A percentile compares a stretch with the other conserved stretches of the same genome.
Evolutionary conservation across 2,113 vertebrate genomes (phyloP).

Genomic region (Pionites leucogaster): DNA sequence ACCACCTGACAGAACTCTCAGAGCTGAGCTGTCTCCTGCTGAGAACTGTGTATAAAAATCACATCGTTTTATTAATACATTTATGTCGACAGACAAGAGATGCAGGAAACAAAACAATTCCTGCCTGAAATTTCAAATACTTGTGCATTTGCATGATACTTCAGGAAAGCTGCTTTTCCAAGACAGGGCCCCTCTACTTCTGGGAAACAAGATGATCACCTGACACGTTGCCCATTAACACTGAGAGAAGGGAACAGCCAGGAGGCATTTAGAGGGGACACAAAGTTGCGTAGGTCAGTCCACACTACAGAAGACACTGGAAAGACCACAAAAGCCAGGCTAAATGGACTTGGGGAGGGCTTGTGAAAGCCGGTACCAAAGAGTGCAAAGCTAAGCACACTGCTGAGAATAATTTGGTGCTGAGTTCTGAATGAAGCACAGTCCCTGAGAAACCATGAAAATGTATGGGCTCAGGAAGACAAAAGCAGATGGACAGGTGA

Average conservation of each 20-base stretch:
- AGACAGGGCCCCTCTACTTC: neutral
- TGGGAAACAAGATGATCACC: neutral
- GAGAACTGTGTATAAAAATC: neutral
- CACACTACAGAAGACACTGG: fast-evolving
- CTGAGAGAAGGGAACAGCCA: neutral
- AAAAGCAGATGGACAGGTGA: neutral
- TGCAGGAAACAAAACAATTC: neutral
- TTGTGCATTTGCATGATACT: no score
- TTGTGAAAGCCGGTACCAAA: neutral
- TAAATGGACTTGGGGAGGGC: fast-evolving
- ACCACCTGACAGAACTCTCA: neutral
- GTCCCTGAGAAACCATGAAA: neutral
- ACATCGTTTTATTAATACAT: neutral
- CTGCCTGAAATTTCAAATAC: neutral
- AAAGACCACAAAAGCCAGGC: neutral
- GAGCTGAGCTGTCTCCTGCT: neutral
- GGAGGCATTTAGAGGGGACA: neutral
- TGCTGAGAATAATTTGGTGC: neutral
- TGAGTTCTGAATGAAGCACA: neutral
- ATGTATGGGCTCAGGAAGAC: neutral
- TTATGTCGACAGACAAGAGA: neutral
- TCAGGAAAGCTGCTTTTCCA: neutral
- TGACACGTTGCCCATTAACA: fast-evolving
- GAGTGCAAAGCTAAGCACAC: neutral
- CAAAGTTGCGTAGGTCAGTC: fast-evolving